Conservation (phyloP, 2,797 vertebrate genomes). For the Acanthornis magna region DNA sequence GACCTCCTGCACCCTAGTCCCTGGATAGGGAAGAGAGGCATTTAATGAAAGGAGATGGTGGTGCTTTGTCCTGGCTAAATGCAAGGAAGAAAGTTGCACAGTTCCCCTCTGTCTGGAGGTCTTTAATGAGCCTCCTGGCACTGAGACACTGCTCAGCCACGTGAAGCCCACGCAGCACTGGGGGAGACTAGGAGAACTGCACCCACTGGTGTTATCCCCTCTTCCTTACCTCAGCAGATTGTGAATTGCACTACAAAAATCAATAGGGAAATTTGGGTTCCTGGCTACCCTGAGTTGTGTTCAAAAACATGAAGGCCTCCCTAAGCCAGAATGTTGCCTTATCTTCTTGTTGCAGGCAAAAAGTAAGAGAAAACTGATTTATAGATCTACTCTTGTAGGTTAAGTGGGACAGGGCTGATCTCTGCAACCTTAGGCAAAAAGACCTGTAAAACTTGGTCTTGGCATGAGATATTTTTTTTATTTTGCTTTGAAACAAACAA, state of each 20-base stretch:
- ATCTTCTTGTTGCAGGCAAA: background rate
- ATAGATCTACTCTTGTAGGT: background rate
- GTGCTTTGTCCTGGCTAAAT: background rate
- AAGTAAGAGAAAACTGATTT: background rate
- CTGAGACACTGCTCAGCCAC: background rate
- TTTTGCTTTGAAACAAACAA: constrained; percentile 9
- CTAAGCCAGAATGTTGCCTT: background rate
- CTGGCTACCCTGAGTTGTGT: background rate
- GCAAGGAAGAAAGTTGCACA: too few relatives aligned
- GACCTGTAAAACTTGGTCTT: background rate
- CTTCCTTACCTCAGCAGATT: background rate
- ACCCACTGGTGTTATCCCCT: background rate
- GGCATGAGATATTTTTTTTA: background rate
- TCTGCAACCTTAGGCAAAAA: background rate
- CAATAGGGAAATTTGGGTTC: background rate
- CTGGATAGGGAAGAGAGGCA: background rate
- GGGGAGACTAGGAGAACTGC: background rate
- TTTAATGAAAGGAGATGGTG: background rate
- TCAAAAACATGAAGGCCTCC: background rate
- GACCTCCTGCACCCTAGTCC: background rate
- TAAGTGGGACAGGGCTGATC: background rate
- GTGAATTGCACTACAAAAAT: background rate
- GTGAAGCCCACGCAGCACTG: fast-evolving
- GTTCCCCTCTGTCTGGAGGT: background rate
- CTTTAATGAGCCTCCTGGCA: background rate